Conservation (phyloP, 2,888 invertebrate genomes). For the Coecobrya sp. region DNA sequence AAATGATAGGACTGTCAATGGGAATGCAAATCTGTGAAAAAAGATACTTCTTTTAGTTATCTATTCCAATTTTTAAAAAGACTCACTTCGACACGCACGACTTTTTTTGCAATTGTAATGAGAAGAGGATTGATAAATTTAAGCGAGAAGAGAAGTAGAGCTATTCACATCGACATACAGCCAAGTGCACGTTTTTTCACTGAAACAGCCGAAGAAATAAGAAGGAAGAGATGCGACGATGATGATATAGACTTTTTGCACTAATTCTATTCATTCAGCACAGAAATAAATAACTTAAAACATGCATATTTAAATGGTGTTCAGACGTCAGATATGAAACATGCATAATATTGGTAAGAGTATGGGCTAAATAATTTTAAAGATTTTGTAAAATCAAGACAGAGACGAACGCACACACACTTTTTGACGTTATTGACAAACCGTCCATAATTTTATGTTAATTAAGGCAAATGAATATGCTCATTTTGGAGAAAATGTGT, state of each 20-base stretch:
- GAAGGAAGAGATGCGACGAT: neutral
- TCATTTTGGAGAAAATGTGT: conserved; percentile 4
- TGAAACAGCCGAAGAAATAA: neutral
- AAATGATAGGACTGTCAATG: no score
- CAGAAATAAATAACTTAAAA: no score
- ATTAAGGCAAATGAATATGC: conserved; percentile 12
- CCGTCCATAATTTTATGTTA: conserved; percentile 35
- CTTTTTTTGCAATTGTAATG: conserved; percentile 57
- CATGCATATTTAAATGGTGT: neutral
- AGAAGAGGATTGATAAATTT: conserved; percentile 24
- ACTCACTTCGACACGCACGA: conserved; percentile 74
- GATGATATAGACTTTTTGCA: neutral
- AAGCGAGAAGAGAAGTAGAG: neutral
- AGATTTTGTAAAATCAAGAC: neutral
- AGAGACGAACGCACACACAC: neutral
- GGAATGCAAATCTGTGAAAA: conserved; percentile 3
- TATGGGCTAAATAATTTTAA: neutral
- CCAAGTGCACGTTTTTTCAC: neutral
- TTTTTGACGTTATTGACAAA: conserved; percentile 28
- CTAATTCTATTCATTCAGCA: neutral
- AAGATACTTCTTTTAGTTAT: conserved; percentile 13
- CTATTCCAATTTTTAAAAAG: conserved; percentile 22
- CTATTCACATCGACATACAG: neutral
- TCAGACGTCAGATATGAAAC: neutral
- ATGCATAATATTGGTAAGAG: no score